These are phyloP conservation scores for Trichoplusia ni DNA, from an alignment of 1,140 invertebrate species.

Conservation along the genomic window DNA sequence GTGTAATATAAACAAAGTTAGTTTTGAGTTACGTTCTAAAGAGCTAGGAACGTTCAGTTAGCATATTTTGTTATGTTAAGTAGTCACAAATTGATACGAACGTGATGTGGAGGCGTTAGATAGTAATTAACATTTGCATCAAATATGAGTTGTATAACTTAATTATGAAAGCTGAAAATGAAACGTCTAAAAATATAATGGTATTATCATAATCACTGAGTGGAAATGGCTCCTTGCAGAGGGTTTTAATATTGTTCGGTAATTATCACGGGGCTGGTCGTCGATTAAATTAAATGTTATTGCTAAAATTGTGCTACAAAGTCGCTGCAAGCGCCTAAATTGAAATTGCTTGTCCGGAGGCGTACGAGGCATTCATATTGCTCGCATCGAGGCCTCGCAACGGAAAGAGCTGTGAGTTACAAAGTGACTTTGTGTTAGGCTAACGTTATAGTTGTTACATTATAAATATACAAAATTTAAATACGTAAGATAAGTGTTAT, in stretches of 20 bases:
- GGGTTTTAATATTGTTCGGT: no score
- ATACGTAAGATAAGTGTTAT: constrained; percentile 10
- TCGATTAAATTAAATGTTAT: no score
- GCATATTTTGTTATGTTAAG: constrained; percentile 20
- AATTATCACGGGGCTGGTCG: no score
- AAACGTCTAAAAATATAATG: no score
- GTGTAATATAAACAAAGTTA: constrained; percentile 12
- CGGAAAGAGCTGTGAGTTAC: constrained; percentile 1
- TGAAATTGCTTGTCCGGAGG: background rate
- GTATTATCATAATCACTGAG: no score
- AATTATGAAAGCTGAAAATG: background rate
- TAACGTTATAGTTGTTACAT: constrained; percentile 25
- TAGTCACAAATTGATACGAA: background rate
- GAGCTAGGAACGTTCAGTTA: constrained; percentile 15
- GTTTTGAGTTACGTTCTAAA: constrained; percentile 12
- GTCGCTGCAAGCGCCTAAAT: no score
- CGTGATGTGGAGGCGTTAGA: constrained; percentile 2
- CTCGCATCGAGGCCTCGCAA: background rate
- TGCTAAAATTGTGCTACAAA: no score
- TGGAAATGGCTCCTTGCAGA: no score
- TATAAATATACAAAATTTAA: constrained; percentile 24
- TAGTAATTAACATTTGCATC: constrained; percentile 7
- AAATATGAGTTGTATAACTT: constrained; percentile 2
- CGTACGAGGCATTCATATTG: background rate
- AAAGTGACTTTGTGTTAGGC: constrained; percentile 9